Evolutionary conservation across 2,797 vertebrate genomes (phyloP).

Genomic region (Diceros bicornis): DNA sequence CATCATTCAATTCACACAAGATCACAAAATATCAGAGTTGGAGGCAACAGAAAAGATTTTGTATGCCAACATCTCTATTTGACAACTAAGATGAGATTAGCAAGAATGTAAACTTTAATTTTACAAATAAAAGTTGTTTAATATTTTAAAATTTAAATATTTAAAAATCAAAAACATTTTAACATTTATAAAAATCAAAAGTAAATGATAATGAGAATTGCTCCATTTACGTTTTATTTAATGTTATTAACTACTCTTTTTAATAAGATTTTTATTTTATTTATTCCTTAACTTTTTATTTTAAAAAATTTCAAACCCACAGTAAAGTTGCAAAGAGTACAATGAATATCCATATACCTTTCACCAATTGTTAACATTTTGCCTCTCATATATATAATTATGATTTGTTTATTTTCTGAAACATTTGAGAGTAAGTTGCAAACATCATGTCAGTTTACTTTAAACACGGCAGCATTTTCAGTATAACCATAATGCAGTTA

Average conservation of each 20-base stretch:
- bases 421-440: not conserved
- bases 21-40: not conserved
- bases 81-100: not conserved
- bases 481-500: not conserved
- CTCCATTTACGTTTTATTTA: not conserved
- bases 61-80: not conserved
- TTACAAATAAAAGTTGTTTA: not conserved
- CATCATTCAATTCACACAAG: not conserved
- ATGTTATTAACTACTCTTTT: not conserved
- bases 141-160: not conserved
- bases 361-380: not conserved
- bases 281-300: constrained; percentile 1
- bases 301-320: not conserved
- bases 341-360: not conserved
- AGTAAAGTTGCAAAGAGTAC: not conserved
- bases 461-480: not conserved
- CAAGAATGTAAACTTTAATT: not conserved
- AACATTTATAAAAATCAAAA: not conserved
- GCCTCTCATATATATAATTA: not conserved
- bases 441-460: not conserved
- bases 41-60: not conserved
- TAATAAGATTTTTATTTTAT: not conserved
- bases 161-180: no score
- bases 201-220: not conserved
- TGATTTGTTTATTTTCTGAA: not conserved